Conservation (phyloP, 2,113 vertebrate species). For the Tachysurus vachellii region DNA sequence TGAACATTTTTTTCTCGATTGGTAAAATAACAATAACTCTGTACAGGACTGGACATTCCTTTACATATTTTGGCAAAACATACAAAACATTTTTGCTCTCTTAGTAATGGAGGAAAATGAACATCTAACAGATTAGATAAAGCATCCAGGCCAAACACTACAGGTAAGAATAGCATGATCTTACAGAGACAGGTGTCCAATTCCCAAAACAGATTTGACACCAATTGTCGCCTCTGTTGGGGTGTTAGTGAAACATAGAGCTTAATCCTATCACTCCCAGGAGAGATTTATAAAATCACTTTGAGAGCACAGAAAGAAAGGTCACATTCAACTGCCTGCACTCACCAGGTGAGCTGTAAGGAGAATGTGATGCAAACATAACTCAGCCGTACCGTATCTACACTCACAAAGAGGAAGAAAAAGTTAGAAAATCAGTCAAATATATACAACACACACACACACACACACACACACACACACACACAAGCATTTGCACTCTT, state of each 20-base stretch:
- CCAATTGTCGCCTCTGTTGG: constrained; percentile 63
- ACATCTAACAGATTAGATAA: not conserved
- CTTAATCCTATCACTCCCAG: constrained; percentile 20
- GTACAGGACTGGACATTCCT: not conserved
- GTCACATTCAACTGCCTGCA: constrained; percentile 44
- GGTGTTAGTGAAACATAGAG: constrained; percentile 45
- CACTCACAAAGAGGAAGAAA: not conserved
- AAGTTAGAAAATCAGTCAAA: not conserved
- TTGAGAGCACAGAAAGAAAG: constrained; percentile 19
- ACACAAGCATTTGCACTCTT: not conserved
- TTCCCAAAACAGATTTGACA: constrained; percentile 48
- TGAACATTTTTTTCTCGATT: not conserved
- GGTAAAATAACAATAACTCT: not conserved
- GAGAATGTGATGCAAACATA: constrained; percentile 85
- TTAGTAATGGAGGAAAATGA: not conserved
- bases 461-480: not conserved
- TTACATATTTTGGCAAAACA: not conserved
- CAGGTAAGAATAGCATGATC: constrained; percentile 23
- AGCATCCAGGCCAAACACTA: not conserved
- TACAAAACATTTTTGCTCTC: not conserved
- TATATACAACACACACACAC: not conserved
- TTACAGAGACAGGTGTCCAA: constrained; percentile 46
- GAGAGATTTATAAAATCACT: constrained; percentile 39
- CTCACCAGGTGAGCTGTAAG: constrained; percentile 86
- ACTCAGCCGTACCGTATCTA: constrained; percentile 89